Evolutionary conservation across 2,888 invertebrate species (phyloP).

Genomic region (Agrochola lychnidis): DNA sequence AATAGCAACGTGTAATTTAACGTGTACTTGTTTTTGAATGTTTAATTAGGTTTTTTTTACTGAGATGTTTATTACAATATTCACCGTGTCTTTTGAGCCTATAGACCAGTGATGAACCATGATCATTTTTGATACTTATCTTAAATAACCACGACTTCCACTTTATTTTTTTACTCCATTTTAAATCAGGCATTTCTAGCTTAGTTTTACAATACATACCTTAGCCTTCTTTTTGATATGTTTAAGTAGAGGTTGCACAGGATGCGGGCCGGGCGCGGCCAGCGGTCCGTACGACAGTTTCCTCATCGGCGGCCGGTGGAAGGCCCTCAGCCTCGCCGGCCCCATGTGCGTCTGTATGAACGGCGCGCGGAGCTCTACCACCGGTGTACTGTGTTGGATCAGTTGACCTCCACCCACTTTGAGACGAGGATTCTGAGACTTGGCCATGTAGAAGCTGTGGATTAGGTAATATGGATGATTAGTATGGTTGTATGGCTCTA

Average conservation of each 20-base stretch:
- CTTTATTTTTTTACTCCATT: neutral
- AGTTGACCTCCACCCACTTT: conserved; percentile 97
- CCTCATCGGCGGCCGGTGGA: conserved; percentile 98
- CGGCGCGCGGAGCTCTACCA: conserved; percentile 97
- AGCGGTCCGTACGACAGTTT: conserved; percentile 96
- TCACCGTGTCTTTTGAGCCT: neutral
- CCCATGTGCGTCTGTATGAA: conserved; percentile 99
- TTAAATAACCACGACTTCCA: neutral
- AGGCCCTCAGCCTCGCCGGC: conserved; percentile 93
- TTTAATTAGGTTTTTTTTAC: neutral
- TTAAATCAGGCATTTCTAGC: neutral
- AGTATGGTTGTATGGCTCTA: neutral
- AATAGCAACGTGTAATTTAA: neutral
- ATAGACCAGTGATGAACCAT: neutral
- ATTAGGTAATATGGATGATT: neutral
- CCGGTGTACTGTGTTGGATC: conserved; percentile 99
- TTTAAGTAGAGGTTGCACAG: conserved; percentile 96
- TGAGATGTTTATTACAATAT: neutral
- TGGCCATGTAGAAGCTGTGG: conserved; percentile 96
- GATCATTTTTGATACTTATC: neutral
- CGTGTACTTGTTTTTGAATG: neutral
- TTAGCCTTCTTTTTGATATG: conserved; percentile 97
- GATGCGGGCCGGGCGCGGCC: conserved; percentile 93
- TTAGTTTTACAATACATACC: conserved; percentile 80
- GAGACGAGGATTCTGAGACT: conserved; percentile 95